These are phyloP conservation scores for Chaetoderma sp. DNA, from an alignment of 2,888 invertebrate genomes.

Conservation along the genomic window DNA sequence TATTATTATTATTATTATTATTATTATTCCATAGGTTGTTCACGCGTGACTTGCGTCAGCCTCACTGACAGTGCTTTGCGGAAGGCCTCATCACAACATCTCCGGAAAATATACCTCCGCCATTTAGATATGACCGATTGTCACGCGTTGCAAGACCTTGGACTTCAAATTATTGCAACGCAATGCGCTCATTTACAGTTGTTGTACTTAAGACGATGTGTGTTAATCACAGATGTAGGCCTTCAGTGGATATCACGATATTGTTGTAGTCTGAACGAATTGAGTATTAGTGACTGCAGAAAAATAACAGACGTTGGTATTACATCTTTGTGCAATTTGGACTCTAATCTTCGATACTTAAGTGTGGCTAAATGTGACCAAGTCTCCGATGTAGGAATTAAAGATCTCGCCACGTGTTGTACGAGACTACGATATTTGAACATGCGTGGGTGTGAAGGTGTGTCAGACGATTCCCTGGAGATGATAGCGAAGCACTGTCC, in stretches of 20 bases:
- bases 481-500: conserved; percentile 88
- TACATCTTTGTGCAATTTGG: conserved; percentile 87
- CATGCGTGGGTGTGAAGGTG: conserved; percentile 91
- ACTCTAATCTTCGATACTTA: conserved; percentile 88
- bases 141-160: conserved; percentile 84
- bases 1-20: no score
- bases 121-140: conserved; percentile 93
- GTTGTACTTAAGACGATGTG: conserved; percentile 88
- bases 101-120: conserved; percentile 78
- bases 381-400: conserved; percentile 85
- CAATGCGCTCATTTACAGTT: conserved; percentile 89
- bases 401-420: conserved; percentile 87
- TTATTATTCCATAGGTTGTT: conserved; percentile 78
- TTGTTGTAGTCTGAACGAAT: conserved; percentile 84
- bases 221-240: conserved; percentile 90
- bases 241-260: conserved; percentile 92
- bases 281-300: conserved; percentile 87
- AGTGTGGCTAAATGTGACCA: conserved; percentile 95
- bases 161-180: conserved; percentile 84
- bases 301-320: conserved; percentile 89
- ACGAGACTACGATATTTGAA: conserved; percentile 88
- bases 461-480: conserved; percentile 92
- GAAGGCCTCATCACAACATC: conserved; percentile 59
- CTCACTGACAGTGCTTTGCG: conserved; percentile 63
- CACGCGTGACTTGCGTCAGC: conserved; percentile 81